Base-by-base conservation (phyloP, 2,797 vertebrate species). In the Chelon labrosus region DNA sequence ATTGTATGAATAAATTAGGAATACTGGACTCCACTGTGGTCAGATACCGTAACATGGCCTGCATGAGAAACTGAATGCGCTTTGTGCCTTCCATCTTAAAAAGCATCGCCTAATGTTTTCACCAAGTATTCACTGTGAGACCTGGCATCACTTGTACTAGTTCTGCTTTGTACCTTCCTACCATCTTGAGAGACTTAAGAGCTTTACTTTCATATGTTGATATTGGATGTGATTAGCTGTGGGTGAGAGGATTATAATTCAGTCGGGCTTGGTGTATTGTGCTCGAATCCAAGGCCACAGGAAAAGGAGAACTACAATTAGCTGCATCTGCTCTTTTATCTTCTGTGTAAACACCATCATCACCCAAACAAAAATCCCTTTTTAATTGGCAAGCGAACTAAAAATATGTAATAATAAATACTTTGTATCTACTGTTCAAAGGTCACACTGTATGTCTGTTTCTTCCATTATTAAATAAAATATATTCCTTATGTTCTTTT, bases 381-480 rank as follows among this genome's bases (percentile, higher is more conserved):
- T 81, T 80, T 80, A 86, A 83, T 83, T 83, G 71, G 77, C 56
- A 66, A 79, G 57, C 52, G 81, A 59, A 63, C 54, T 77, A 77
- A 85, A 68, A 27, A 65, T 70, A 67, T 67, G 64, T 53, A 75
- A 50, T 71, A 66, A 77, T 73, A 66, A 62, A 64, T 37, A 54
- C 19, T 76, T 1, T 8, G 3, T 47, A 64, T 70, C 57, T 19
- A 6, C 51, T 52, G 10, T 58, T 61, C 55, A 12, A 42, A 54
- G 4, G 50, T 49, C 41, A 52, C 46, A 9, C 27, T 16, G 41
- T 50, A 57, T 41, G 25, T 20, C 16, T 52, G 37, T 25, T 14
- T 64, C 54, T 13, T 56, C 54, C 53, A 63, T 57, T 31, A 74
- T 13, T 62, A 58, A 41, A 46, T 58, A 55, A 84, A 69, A 59